Conservation (phyloP, 2,888 invertebrate genomes). For the Ferrisia virgata region DNA sequence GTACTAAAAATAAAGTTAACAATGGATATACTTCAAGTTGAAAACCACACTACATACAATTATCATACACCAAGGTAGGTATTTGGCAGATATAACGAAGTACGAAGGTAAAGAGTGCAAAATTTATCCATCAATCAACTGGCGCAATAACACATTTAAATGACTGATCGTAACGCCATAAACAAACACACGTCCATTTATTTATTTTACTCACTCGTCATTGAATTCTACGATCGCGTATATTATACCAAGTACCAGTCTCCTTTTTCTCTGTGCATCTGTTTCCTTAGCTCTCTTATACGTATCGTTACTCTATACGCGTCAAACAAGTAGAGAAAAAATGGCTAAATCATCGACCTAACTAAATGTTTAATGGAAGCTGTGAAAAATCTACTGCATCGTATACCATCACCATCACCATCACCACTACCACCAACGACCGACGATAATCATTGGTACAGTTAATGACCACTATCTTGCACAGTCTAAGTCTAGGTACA, state of each 20-base stretch:
- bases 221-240: neutral
- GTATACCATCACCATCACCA: no score
- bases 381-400: neutral
- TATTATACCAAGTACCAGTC: neutral
- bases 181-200: neutral
- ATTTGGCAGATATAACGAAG: no score
- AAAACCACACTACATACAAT: neutral
- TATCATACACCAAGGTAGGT: neutral
- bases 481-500: neutral
- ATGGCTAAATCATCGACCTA: neutral
- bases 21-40: no score
- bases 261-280: no score
- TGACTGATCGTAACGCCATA: neutral
- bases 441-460: neutral
- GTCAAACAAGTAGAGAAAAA: neutral
- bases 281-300: no score
- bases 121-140: neutral
- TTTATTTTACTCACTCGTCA: slow-evolving; percentile 5
- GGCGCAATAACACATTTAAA: neutral
- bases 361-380: neutral
- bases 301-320: neutral
- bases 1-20: no score
- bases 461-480: neutral
- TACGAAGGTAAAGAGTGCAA: no score
- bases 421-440: no score